These are phyloP conservation scores for Peromyscus leucopus DNA, from an alignment of 2,113 vertebrate genomes.

Conservation along the genomic window DNA sequence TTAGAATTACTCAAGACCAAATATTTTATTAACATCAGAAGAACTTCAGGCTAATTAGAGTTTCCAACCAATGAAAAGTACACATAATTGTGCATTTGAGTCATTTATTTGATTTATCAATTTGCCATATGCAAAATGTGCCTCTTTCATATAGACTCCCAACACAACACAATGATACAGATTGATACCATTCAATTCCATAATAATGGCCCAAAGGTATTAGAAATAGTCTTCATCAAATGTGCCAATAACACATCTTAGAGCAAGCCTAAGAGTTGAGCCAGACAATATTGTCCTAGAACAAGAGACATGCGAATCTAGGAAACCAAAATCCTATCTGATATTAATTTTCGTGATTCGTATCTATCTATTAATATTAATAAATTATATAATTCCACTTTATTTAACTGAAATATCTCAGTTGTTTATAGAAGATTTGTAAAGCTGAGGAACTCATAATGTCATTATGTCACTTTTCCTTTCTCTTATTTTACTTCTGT, in stretches of 20 bases:
- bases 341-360: background rate
- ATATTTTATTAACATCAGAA: background rate
- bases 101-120: background rate
- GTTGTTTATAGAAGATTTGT: background rate
- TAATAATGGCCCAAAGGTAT: background rate
- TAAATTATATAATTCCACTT: background rate
- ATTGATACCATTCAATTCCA: background rate
- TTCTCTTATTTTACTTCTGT: background rate
- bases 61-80: slow-evolving; percentile 9
- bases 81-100: background rate
- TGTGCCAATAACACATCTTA: background rate
- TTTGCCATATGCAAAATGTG: background rate
- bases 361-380: background rate
- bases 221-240: slow-evolving; percentile 10
- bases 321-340: background rate
- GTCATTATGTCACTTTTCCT: background rate
- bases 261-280: background rate
- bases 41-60: slow-evolving; percentile 13
- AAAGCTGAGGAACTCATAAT: background rate
- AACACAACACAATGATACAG: background rate
- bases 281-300: background rate
- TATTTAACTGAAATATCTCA: background rate
- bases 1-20: background rate
- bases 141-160: background rate
- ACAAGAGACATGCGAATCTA: background rate